Evolutionary conservation across 2,113 vertebrate genomes (phyloP).

Genomic region (Tychaedon coryphoeus): DNA sequence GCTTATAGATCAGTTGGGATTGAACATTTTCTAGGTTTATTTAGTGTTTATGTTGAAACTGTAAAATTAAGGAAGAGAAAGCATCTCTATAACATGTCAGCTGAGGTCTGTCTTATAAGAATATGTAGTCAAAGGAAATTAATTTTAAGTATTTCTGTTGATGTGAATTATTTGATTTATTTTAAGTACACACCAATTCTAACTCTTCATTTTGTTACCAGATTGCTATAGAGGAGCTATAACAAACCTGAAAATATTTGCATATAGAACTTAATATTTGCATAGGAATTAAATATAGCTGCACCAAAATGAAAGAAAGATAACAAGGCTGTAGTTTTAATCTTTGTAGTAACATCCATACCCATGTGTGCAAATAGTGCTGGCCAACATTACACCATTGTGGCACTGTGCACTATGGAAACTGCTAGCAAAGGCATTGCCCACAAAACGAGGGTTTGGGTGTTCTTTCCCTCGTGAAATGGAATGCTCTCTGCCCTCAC

Average conservation of each 20-base stretch:
- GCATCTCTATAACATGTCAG: background rate
- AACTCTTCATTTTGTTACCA: background rate
- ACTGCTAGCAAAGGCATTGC: background rate
- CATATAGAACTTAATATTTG: background rate
- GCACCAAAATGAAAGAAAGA: background rate
- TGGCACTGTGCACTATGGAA: fast-evolving
- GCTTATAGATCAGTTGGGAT: background rate
- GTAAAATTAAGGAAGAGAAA: background rate
- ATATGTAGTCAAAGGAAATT: background rate
- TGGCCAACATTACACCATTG: background rate
- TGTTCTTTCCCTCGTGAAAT: background rate
- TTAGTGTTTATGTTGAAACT: background rate
- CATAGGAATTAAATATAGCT: background rate
- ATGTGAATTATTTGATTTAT: background rate
- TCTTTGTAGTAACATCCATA: background rate
- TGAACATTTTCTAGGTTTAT: background rate
- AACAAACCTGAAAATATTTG: background rate
- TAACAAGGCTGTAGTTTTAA: background rate
- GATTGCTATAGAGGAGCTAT: background rate
- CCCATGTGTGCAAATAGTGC: background rate
- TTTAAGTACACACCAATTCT: background rate
- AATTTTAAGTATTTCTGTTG: background rate
- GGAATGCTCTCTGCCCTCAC: background rate
- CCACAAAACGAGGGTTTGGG: background rate
- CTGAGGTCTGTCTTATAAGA: background rate